Percentiles rank a stretch among this genome's conserved stretches.
These are phyloP conservation scores for Hippocampus guttulatus DNA, from an alignment of 2,113 vertebrate species.

Conservation along the genomic window DNA sequence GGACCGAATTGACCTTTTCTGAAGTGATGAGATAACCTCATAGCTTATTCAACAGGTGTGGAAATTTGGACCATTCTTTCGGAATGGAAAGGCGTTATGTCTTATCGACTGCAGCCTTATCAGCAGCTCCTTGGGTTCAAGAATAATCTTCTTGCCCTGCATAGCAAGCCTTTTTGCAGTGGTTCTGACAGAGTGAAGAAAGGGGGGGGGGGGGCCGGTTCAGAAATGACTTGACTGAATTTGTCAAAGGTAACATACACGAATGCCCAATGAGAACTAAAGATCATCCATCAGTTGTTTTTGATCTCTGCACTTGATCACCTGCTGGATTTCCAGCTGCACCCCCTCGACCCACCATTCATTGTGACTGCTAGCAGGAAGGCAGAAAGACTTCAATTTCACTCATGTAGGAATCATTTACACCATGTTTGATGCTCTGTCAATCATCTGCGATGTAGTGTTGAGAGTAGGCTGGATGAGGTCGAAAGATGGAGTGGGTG, in stretches of 20 bases:
- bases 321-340: background rate
- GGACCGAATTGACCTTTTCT: slow-evolving; percentile 1
- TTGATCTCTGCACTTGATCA: background rate
- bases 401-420: slow-evolving; percentile 48
- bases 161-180: slow-evolving; percentile 6
- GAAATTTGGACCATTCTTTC: slow-evolving; percentile 14
- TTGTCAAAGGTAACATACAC: background rate
- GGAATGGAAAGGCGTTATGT: slow-evolving; percentile 46
- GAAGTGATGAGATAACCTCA: background rate
- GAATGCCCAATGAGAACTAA: background rate
- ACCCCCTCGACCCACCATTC: background rate
- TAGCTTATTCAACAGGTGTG: slow-evolving; percentile 13
- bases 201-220: too few species aligned
- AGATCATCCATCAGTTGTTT: background rate
- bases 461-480: slow-evolving; percentile 9
- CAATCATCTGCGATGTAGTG: slow-evolving; percentile 35
- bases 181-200: slow-evolving; percentile 1
- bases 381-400: slow-evolving; percentile 39
- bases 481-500: slow-evolving; percentile 18
- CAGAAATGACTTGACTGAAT: background rate
- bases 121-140: slow-evolving; percentile 33
- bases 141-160: slow-evolving; percentile 45
- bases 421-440: slow-evolving; percentile 34
- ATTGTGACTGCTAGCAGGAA: slow-evolving; percentile 3
- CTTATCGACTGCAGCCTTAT: slow-evolving; percentile 65